Evolutionary conservation across 2,797 vertebrate species (phyloP), one percentile per base, ranked within the genome.

Genomic region (Sebastes minor): DNA sequence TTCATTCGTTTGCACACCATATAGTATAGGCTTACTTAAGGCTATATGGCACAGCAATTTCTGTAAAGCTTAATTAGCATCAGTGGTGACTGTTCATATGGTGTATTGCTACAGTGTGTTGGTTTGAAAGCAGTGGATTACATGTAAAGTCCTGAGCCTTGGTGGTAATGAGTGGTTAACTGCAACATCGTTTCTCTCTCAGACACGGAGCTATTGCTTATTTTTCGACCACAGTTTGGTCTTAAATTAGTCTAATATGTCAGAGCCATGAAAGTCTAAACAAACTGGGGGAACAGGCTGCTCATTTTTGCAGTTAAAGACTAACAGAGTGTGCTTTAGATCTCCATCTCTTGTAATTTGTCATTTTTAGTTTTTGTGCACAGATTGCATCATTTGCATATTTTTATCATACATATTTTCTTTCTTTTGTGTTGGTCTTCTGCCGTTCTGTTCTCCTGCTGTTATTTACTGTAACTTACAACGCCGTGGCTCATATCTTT

Each of bases 381-480:
- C 80, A 83, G 78, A 85, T 85, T 86, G 82, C 56, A 80, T 60
- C 20, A 80, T 83, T 86, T 83, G 73, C 84, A 88, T 85, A 80
- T 83, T 71, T 71, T 71, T 60, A 81, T 76, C 30, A 56, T 61
- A 74, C 42, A 55, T 52, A 72, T 81, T 71, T 73, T 22, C 30
- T 64, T 72, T 5, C 22, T 61, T 60, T 73, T 61, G 68, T 52
- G 32, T 68, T 32, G 16, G 11, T 74, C 56, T 20, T 65, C 35
- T 74, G 30, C 56, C 69, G 32, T 18, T 49, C 32, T 62, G 23
- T 42, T 65, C 46, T 52, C 23, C 63, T 72, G 35, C 61, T 80
- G 30, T 64, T 71, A 25, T 70, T 57, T 27, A n/a, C n/a, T 72
- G 3, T 57, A 5, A 32, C 33, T 74, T 55, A 14, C 67, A 57